Evolutionary conservation across 37 sponge, comb jelly and placozoan species (phyloP).

Genomic region (Beroe ovata): DNA sequence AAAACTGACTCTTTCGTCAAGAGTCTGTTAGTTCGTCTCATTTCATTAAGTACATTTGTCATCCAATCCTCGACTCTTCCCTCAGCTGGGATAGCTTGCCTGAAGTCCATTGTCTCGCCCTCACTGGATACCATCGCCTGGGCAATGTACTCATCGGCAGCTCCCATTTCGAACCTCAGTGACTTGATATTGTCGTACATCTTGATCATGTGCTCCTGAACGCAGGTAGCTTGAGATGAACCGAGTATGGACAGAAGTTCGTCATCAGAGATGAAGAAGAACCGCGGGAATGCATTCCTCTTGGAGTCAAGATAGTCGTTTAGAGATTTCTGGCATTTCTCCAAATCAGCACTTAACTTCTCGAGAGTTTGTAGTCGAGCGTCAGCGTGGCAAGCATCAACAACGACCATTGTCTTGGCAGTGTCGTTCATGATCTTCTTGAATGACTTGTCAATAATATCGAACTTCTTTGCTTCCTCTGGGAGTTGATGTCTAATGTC

Average conservation of each 20-base stretch:
- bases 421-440: slow-evolving; percentile 99
- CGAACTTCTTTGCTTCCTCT: slow-evolving; percentile 99
- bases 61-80: slow-evolving; percentile 99
- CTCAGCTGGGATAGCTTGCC: slow-evolving; percentile 80
- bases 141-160: slow-evolving; percentile 78
- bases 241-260: slow-evolving; percentile 97
- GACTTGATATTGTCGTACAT: slow-evolving; percentile 99
- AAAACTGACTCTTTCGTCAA: slow-evolving; percentile 93
- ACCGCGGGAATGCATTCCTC: slow-evolving; percentile 97
- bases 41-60: slow-evolving; percentile 93
- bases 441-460: slow-evolving; percentile 94
- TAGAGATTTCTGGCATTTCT: slow-evolving; percentile 95
- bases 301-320: slow-evolving; percentile 99
- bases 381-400: slow-evolving; percentile 88
- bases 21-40: slow-evolving; percentile 91
- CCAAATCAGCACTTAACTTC: slow-evolving; percentile 84
- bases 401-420: slow-evolving; percentile 85
- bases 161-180: slow-evolving; percentile 80
- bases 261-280: slow-evolving; percentile 99
- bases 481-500: slow-evolving; percentile 96
- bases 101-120: slow-evolving; percentile 96
- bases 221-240: slow-evolving; percentile 93
- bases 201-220: slow-evolving; percentile 99
- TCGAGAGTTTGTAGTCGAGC: slow-evolving; percentile 89
- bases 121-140: slow-evolving; percentile 94